Evolutionary conservation across 2,113 vertebrate species (phyloP).

Genomic region (Muntiacus muntjak): DNA sequence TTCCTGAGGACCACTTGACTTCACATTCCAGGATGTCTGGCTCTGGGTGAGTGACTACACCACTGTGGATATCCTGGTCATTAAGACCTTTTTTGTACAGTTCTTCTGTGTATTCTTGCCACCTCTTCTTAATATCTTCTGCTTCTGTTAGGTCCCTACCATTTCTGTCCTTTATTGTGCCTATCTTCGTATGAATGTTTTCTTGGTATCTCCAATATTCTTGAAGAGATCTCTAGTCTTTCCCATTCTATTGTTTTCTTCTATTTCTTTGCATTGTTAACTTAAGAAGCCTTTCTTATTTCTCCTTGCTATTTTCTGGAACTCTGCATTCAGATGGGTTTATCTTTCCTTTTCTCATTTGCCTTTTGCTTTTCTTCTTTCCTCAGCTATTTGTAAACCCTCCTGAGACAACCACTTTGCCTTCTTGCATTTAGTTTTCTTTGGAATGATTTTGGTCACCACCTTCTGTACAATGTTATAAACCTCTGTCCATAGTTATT

Average conservation of each 20-base stretch:
- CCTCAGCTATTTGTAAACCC: no score
- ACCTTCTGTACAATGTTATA: background rate
- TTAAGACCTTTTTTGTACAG: background rate
- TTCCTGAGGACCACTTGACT: background rate
- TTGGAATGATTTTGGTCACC: background rate
- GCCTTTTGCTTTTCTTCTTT: no score
- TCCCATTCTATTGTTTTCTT: background rate
- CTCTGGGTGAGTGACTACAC: background rate
- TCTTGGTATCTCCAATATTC: background rate
- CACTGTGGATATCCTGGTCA: background rate
- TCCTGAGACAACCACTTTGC: background rate
- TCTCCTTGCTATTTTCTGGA: background rate
- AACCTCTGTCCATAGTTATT: background rate
- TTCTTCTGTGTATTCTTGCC: background rate
- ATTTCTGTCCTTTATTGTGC: background rate
- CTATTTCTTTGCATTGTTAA: background rate
- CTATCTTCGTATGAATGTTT: background rate
- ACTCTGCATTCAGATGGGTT: no score
- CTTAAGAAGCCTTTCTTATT: background rate
- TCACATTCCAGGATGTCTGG: background rate
- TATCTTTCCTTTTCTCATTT: no score
- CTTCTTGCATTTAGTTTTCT: background rate
- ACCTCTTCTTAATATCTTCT: background rate
- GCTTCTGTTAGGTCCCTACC: background rate
- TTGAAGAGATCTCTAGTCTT: background rate